Evolutionary conservation across 2,888 invertebrate genomes (phyloP).

Genomic region (Meteorus cinctellus): DNA sequence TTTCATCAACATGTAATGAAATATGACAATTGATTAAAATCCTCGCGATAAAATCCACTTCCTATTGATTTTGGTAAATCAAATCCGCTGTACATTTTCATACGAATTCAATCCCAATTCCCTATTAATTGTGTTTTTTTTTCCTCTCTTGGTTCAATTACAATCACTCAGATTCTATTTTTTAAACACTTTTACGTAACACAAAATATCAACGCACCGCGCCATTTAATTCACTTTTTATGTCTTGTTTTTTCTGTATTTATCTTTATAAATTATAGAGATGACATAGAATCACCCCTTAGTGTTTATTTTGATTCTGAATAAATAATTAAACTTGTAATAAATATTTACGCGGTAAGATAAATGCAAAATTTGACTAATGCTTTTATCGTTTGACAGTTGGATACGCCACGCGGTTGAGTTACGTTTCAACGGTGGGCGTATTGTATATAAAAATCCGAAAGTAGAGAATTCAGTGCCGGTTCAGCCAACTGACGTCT

Average conservation of each 20-base stretch:
- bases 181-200: conserved; percentile 43
- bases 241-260: background rate
- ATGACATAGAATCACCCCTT: background rate
- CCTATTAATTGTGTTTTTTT: background rate
- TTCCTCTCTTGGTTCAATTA: background rate
- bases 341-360: conserved; percentile 13
- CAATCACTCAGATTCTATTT: background rate
- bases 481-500: conserved; percentile 59
- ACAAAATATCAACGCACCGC: conserved; percentile 12
- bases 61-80: conserved; percentile 51
- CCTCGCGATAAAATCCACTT: conserved; percentile 58
- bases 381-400: conserved; percentile 50
- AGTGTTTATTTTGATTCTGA: background rate
- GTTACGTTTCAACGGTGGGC: conserved; percentile 36
- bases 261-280: background rate
- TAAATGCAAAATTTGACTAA: conserved; percentile 7
- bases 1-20: background rate
- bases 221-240: background rate
- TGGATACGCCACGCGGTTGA: conserved; percentile 50
- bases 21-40: conserved; percentile 46
- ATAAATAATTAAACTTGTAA: conserved; percentile 3
- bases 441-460: conserved; percentile 44
- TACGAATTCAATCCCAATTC: background rate
- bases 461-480: background rate
- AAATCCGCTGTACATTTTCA: conserved; percentile 54